Evolutionary conservation across 64 coral and sea anemone genomes (phyloP), one percentile per base, ranked within the genome.

Genomic region (Platygyra sinensis): DNA sequence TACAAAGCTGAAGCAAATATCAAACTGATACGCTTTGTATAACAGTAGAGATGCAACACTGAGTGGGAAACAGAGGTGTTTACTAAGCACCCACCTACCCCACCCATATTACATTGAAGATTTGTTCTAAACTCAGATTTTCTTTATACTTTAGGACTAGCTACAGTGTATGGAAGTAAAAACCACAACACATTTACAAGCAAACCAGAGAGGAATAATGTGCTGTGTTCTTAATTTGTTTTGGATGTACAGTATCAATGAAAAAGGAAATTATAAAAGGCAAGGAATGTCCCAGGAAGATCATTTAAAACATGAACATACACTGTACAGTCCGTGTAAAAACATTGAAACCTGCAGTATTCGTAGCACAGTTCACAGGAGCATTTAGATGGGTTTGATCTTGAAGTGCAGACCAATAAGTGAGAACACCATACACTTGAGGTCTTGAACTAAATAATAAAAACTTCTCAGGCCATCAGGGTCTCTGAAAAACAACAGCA

Each of bases 371-470:
- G 51, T 28, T 52, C 22, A 10, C 20, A 3, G 9, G 14, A 30
- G 12, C 11, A 57, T 55, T 77, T 98, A 98, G 52, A 98, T 98
- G 19, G 96, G 96, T 76, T 98, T 98, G 87, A 98, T 98, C 72
- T 98, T 98, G 77, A 98, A 98, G 61, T 98, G 96, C 38, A 98
- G 90, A 16, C 96, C 96, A 59, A 98, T 98, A 17, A 95, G 88
- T 11, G 96, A 98, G 73, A 98, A 98, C 25, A 98, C 96, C 72
- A 98, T 87, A 59, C 96, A 98, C 65, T 98, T 98, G 28, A 99
- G 90, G 80, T 99, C 97, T 95, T 99, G 97, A 38, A 99, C 97
- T 13, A 99, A 89, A 22, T 99, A 99, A 73, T 99, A 99, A 63
- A 99, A 95, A 80, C 94, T 91, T 42, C 97, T 89, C 52, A 99